Evolutionary conservation across 2,797 vertebrate species (phyloP).

Genomic region (Glyptemys insculpta): DNA sequence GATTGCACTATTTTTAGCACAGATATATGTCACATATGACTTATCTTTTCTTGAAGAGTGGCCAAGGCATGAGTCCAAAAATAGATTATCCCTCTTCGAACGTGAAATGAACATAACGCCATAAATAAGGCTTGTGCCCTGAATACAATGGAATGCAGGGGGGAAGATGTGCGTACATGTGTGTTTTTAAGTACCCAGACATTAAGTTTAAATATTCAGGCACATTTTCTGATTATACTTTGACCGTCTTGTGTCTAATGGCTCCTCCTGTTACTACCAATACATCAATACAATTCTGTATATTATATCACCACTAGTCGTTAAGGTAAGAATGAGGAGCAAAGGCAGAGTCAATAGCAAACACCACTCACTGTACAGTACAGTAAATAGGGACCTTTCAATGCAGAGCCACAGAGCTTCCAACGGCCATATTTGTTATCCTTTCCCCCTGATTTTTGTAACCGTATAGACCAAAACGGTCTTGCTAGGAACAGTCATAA

Average conservation of each 20-base stretch:
- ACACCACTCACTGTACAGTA: constrained; percentile 74
- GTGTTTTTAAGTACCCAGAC: constrained; percentile 50
- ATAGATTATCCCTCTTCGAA: not conserved
- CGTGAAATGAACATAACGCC: constrained; percentile 33
- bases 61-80: constrained; percentile 70
- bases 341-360: constrained; percentile 76
- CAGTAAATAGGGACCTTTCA: constrained; percentile 79
- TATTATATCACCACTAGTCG: constrained; percentile 79
- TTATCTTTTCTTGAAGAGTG: constrained; percentile 54
- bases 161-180: constrained; percentile 42
- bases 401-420: constrained; percentile 77
- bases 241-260: constrained; percentile 71
- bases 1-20: constrained; percentile 58
- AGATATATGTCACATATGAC: constrained; percentile 59
- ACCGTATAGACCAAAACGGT: constrained; percentile 76
- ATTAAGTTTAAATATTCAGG: constrained; percentile 72
- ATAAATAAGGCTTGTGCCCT: constrained; percentile 46
- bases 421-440: constrained; percentile 84
- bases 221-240: constrained; percentile 70
- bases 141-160: constrained; percentile 16
- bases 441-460: constrained; percentile 70
- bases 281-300: constrained; percentile 80
- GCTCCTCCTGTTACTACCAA: constrained; percentile 82
- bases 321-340: constrained; percentile 79
- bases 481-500: constrained; percentile 85